phyloP scores from a whole-genome alignment of 2,888 invertebrate species.

The Nemapogon koenigi region DNA sequence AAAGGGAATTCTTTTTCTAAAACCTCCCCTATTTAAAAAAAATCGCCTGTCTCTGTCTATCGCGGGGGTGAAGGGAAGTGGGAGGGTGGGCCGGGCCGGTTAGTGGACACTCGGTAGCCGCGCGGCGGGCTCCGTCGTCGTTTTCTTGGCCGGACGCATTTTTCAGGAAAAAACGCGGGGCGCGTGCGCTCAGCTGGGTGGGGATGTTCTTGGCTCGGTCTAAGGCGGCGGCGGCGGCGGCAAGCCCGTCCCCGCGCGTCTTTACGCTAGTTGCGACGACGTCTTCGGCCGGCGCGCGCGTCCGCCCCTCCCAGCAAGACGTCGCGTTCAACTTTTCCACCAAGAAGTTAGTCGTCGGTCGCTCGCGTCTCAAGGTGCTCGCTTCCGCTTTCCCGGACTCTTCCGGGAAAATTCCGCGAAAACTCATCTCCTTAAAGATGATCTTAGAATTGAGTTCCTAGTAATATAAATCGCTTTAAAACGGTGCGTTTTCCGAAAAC shows the following conservation, averaged over 20 bases:
- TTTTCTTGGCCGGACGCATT: constrained; percentile 62
- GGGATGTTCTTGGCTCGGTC: constrained; percentile 61
- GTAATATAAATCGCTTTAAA: too few relatives aligned
- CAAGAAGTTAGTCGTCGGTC: constrained; percentile 67
- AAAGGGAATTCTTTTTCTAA: constrained; percentile 62
- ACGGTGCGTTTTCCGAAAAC: too few relatives aligned
- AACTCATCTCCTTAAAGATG: too few relatives aligned
- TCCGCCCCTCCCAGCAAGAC: constrained; percentile 63
- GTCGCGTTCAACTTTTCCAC: constrained; percentile 64
- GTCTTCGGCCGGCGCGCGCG: constrained; percentile 62
- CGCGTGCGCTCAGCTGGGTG: constrained; percentile 58
- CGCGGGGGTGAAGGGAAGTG: constrained; percentile 31
- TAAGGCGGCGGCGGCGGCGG: constrained; percentile 62
- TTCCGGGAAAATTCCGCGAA: constrained; percentile 9
- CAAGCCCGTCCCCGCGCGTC: constrained; percentile 52
- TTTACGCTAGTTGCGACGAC: constrained; percentile 63
- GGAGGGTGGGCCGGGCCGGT: constrained; percentile 19
- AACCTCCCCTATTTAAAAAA: constrained; percentile 61
- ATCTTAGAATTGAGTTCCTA: too few relatives aligned
- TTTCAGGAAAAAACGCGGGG: constrained; percentile 63
- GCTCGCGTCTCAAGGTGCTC: constrained; percentile 63
- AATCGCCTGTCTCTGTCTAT: constrained; percentile 42
- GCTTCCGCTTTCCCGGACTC: constrained; percentile 41
- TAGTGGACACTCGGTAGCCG: constrained; percentile 23
- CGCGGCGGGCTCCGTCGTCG: constrained; percentile 42